Conservation (phyloP, 2,888 invertebrate species). For the Dynastes maya region DNA sequence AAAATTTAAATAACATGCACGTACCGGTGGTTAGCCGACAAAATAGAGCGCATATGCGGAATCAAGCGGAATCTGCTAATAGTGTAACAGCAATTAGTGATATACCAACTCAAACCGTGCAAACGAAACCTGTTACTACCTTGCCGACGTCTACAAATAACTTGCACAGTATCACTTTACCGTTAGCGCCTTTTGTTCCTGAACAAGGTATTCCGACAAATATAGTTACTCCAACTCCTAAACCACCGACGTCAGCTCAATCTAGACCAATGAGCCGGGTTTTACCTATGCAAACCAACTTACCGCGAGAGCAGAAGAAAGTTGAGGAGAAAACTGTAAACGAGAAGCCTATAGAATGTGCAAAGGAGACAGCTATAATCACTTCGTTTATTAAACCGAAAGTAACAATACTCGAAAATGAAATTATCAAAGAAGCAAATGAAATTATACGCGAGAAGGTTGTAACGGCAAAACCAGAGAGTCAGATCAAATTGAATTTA, state of each 20-base stretch:
- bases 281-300: slow-evolving; percentile 82
- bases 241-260: slow-evolving; percentile 66
- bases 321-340: slow-evolving; percentile 63
- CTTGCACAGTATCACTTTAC: slow-evolving; percentile 75
- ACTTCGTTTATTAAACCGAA: slow-evolving; percentile 40
- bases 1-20: slow-evolving; percentile 44
- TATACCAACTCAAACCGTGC: slow-evolving; percentile 60
- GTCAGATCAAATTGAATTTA: slow-evolving; percentile 56
- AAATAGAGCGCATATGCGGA: slow-evolving; percentile 45
- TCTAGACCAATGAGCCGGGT: slow-evolving; percentile 85
- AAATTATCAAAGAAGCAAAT: slow-evolving; percentile 47
- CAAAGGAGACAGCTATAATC: slow-evolving; percentile 37
- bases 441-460: slow-evolving; percentile 52
- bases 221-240: slow-evolving; percentile 80
- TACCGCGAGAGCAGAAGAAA: slow-evolving; percentile 71
- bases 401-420: slow-evolving; percentile 58
- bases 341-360: slow-evolving; percentile 42
- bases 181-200: slow-evolving; percentile 73
- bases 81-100: slow-evolving; percentile 48
- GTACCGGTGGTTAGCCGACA: slow-evolving; percentile 48
- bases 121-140: slow-evolving; percentile 61
- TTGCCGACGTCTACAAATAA: slow-evolving; percentile 66
- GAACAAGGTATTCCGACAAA: slow-evolving; percentile 81
- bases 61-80: slow-evolving; percentile 28
- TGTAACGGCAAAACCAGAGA: slow-evolving; percentile 53